Conservation (phyloP, 2,888 invertebrate genomes). For the Diogma glabrata region DNA sequence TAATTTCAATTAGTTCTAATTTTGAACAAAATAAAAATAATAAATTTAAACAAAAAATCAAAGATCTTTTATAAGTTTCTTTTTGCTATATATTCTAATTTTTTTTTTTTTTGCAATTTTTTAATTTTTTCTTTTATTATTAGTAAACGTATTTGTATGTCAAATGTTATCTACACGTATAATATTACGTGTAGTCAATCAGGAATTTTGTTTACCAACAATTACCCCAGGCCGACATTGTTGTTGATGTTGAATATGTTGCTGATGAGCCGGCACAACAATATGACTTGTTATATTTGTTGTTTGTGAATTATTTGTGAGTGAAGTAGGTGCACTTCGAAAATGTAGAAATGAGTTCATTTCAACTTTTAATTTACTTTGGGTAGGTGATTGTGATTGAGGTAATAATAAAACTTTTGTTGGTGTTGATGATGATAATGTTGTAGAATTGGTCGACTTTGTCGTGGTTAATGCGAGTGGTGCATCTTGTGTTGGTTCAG, state of each 20-base stretch:
- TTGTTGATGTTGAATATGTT: slow-evolving; percentile 35
- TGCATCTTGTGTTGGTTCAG: slow-evolving; percentile 26
- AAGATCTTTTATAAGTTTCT: no score
- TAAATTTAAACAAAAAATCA: no score
- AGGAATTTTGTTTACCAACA: slow-evolving; percentile 74
- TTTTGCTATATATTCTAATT: no score
- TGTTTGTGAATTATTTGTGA: slow-evolving; percentile 23
- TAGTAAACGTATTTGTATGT: no score
- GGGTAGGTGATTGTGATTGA: slow-evolving; percentile 24
- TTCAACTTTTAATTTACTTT: slow-evolving; percentile 42
- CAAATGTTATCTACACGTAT: slow-evolving; percentile 4
- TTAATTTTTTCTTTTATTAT: no score
- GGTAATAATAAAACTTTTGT: slow-evolving; percentile 19
- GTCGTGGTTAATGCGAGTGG: slow-evolving; percentile 31
- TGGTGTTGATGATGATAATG: slow-evolving; percentile 14
- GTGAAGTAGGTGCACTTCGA: slow-evolving; percentile 27
- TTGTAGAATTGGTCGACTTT: slow-evolving; percentile 18
- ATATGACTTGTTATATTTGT: slow-evolving; percentile 17
- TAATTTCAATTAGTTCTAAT: no score
- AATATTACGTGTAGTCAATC: slow-evolving; percentile 7
- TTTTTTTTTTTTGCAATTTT: no score
- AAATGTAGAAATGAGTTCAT: slow-evolving; percentile 52
- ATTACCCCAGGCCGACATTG: slow-evolving; percentile 81
- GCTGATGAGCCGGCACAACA: slow-evolving; percentile 10
- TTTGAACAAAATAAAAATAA: no score